These are phyloP conservation scores for Glossophaga mutica DNA, from an alignment of 2,797 vertebrate species.

Conservation along the genomic window DNA sequence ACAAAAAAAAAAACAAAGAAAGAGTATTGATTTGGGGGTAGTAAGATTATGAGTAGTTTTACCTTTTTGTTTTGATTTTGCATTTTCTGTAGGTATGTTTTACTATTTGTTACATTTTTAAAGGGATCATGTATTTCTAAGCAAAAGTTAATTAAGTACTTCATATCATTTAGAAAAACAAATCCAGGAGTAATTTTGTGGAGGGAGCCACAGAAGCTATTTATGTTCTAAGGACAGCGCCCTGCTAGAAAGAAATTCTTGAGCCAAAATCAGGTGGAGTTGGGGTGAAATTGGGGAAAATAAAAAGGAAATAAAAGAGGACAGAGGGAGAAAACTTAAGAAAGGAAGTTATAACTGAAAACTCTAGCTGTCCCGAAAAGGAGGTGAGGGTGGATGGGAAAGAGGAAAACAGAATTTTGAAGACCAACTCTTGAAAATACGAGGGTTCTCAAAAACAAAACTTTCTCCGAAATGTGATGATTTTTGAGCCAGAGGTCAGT, in stretches of 20 bases:
- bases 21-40: neutral
- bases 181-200: neutral
- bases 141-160: neutral
- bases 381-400: neutral
- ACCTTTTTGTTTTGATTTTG: neutral
- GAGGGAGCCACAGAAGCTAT: neutral
- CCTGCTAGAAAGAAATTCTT: neutral
- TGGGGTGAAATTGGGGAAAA: neutral
- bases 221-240: neutral
- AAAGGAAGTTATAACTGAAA: neutral
- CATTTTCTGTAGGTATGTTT: neutral
- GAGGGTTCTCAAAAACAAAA: neutral
- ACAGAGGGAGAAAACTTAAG: neutral
- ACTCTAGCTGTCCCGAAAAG: neutral
- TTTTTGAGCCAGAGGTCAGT: neutral
- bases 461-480: neutral
- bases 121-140: neutral
- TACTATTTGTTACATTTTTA: neutral
- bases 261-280: neutral
- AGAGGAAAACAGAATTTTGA: neutral
- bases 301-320: neutral
- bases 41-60: neutral
- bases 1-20: neutral
- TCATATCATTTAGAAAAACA: neutral
- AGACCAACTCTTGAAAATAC: neutral